These are phyloP conservation scores for Sebastes cheni DNA, from an alignment of 2,797 vertebrate species.

Conservation along the genomic window DNA sequence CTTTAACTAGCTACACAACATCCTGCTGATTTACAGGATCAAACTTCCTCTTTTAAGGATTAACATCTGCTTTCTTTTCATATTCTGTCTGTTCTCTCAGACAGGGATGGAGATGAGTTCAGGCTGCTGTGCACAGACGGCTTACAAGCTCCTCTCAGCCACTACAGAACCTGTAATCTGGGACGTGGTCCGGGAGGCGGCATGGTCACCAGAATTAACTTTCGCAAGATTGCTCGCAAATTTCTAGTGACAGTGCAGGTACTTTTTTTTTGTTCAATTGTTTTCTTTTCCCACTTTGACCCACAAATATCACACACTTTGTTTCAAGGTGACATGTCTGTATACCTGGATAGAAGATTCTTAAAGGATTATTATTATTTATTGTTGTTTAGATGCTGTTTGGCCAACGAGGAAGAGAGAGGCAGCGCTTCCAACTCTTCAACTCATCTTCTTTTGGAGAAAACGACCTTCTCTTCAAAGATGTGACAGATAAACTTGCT, in stretches of 20 bases:
- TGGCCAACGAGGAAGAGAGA: conserved; percentile 83
- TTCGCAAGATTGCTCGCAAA: conserved; percentile 84
- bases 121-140: conserved; percentile 88
- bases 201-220: conserved; percentile 84
- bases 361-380: background rate
- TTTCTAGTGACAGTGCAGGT: conserved; percentile 86
- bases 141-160: conserved; percentile 81
- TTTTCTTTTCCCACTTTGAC: background rate
- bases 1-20: background rate
- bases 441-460: conserved; percentile 82
- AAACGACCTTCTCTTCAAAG: conserved; percentile 88
- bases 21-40: background rate
- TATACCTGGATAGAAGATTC: background rate
- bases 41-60: background rate
- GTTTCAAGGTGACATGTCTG: background rate
- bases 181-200: conserved; percentile 87
- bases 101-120: conserved; percentile 77
- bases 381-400: conserved; percentile 81
- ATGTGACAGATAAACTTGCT: conserved; percentile 83
- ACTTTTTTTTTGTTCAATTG: background rate
- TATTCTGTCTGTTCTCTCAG: conserved; percentile 65
- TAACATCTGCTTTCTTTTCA: background rate
- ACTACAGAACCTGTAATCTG: conserved; percentile 86
- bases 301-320: background rate
- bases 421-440: conserved; percentile 87